Evolutionary conservation across 2,797 vertebrate genomes (phyloP).

Genomic region (Molothrus ater): DNA sequence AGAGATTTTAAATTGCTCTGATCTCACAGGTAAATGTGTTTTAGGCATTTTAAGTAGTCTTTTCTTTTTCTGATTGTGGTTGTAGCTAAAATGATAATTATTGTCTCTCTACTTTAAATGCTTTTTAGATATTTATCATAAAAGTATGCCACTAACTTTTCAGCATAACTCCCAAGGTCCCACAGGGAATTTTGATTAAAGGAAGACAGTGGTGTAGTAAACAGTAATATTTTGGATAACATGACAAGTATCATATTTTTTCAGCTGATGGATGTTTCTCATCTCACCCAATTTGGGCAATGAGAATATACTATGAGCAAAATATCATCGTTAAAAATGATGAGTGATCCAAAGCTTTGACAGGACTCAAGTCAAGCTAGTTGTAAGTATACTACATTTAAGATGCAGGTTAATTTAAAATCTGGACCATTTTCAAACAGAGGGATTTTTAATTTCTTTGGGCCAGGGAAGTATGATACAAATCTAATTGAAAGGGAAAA

Average conservation of each 20-base stretch:
- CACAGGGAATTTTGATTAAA: background rate
- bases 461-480: background rate
- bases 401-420: background rate
- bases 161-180: background rate
- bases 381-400: background rate
- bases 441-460: background rate
- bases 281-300: background rate
- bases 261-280: background rate
- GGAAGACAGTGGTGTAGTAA: background rate
- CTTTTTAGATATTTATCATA: background rate
- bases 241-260: background rate
- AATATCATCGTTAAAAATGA: background rate
- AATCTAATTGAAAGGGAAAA: background rate
- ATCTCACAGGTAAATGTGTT: background rate
- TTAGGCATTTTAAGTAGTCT: background rate
- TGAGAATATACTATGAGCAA: background rate
- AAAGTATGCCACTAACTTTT: background rate
- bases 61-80: background rate
- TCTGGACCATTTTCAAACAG: background rate
- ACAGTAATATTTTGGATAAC: background rate
- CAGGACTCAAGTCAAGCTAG: background rate
- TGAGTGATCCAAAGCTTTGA: background rate
- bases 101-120: background rate
- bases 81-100: background rate
- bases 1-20: background rate